Percentiles rank a stretch among this genome's conserved stretches.
phyloP scores from a whole-genome alignment of 2,888 invertebrate genomes.

The Thymelicus lineola region DNA sequence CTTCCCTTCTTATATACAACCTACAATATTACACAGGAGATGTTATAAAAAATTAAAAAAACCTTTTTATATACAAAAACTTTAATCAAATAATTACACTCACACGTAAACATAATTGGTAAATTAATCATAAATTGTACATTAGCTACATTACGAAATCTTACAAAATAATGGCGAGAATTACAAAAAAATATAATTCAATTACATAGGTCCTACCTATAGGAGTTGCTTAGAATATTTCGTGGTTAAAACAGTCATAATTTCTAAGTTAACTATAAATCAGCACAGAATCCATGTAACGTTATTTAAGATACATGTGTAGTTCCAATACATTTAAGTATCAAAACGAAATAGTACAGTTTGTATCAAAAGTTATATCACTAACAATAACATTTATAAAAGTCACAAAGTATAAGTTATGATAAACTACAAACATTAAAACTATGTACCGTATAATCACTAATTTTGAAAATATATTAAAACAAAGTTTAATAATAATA shows the following conservation, averaged over 20 bases:
- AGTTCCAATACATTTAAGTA: neutral
- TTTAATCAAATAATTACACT: slow-evolving; percentile 7
- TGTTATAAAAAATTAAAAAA: slow-evolving; percentile 4
- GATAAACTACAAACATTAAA: no score
- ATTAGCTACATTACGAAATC: neutral
- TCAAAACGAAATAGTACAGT: neutral
- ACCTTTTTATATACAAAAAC: neutral
- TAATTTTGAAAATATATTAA: no score
- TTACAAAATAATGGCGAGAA: neutral
- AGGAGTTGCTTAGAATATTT: no score
- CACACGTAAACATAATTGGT: neutral
- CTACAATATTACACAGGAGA: no score
- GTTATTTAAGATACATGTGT: neutral
- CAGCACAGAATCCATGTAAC: neutral
- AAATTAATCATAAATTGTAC: neutral
- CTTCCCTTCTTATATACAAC: no score
- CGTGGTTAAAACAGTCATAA: no score
- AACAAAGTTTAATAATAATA: no score
- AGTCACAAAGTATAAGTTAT: no score
- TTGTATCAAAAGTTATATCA: slow-evolving; percentile 1
- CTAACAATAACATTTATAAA: neutral
- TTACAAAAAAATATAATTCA: neutral
- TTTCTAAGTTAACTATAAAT: neutral
- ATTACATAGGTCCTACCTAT: no score
- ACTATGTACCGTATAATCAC: no score